Conservation (phyloP, 2,113 vertebrate genomes). For the Rhinopithecus roxellana region DNA sequence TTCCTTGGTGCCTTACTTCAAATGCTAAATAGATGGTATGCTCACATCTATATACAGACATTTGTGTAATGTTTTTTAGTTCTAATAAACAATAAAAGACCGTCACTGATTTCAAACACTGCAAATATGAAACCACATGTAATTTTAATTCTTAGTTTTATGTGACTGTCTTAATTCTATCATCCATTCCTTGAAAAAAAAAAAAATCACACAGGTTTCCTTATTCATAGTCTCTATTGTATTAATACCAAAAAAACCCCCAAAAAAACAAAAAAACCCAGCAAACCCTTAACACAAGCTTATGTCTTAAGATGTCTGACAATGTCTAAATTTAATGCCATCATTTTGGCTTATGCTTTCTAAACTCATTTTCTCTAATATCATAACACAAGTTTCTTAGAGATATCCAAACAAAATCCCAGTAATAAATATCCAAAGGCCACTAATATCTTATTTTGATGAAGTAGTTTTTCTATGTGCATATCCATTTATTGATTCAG, state of each 20-base stretch:
- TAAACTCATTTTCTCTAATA: not conserved
- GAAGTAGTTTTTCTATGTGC: not conserved
- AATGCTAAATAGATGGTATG: not conserved
- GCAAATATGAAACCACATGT: slow-evolving; percentile 22
- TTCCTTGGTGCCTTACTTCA: not conserved
- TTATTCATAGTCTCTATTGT: not conserved
- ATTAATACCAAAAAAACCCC: not conserved
- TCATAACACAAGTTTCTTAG: not conserved
- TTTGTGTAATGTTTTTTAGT: not conserved
- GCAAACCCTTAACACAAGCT: not conserved
- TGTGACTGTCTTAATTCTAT: not conserved
- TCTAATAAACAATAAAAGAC: not conserved
- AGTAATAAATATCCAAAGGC: not conserved
- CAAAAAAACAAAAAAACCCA: not conserved
- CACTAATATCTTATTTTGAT: not conserved
- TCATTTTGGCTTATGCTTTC: not conserved
- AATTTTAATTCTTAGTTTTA: not conserved
- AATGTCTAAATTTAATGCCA: not conserved
- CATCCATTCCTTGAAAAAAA: slow-evolving; percentile 32
- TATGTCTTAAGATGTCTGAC: not conserved
- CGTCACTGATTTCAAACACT: not conserved
- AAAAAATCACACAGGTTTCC: not conserved
- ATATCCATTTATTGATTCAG: not conserved
- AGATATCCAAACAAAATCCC: not conserved
- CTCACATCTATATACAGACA: not conserved